Evolutionary conservation across 2,888 invertebrate genomes (phyloP), one percentile per base, ranked within the genome.

Genomic region (Eurytoma californica): DNA sequence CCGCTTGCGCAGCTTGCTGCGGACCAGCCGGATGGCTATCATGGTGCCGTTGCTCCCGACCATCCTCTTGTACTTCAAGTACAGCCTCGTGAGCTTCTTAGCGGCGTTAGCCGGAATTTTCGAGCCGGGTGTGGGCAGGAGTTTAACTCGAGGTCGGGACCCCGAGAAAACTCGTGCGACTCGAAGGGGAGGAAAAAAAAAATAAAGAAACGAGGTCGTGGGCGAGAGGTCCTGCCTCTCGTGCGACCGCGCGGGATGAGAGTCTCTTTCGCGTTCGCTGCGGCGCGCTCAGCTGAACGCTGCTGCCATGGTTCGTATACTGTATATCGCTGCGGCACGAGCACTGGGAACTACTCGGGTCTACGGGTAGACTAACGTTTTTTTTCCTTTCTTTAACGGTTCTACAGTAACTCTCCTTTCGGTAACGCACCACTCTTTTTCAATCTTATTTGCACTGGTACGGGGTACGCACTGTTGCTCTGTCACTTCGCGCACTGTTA

Each of bases 1-100:
- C 86, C 96, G 93, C 92, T 96, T 96, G 89, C 95, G 93, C 92
- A 96, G 93, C 93, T 96, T 96, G 92, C 95, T 96, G 94, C 95
- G 95, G 92, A 96, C 96, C 94, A 96, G 94, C 92, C 96, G 96
- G 91, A 96, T 95, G 91, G 96, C 95, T 92, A 95, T 95, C 94
- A 96, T 94, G 90, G 95, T 95, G 91, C 95, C 95, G 92, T 95
- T 95, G 92, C 94, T 95, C 91, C 95, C 95, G 91, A 96, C 95
- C 95, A 96, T 95, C 89, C 93, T 94, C 89, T 93, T 93, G 89
- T 84, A 86, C 84, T 87, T 89, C 72, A 84, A 83, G 86, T 87
- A 89, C 85, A 89, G 86, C 84, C 86, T 87, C 84, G 86, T 84
- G 82, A 89, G 86, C 84, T 87, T 89, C 82, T 86, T 87, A 76